Base-by-base conservation (phyloP, 2,113 vertebrate genomes). In the Thomomys bottae region DNA sequence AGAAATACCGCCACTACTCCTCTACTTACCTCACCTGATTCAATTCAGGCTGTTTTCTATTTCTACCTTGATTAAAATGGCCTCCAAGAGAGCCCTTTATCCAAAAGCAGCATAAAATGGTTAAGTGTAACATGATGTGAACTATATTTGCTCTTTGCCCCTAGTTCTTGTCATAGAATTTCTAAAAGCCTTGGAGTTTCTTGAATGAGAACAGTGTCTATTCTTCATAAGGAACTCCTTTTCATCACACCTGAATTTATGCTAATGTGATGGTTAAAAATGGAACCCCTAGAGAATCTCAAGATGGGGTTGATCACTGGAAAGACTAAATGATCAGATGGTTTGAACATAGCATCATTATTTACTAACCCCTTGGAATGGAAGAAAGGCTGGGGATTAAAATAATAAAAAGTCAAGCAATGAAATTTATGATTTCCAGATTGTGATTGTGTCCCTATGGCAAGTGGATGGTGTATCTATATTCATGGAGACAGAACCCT, bases 51-150 rank as follows among this genome's bases (percentile, higher is more conserved):
- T 72, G 18, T 71, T 93, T 87, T 71, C 34, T 68, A 61, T 6
- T 67, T 26, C 17, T 54, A 18, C 3, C 21, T 88, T 66, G 20
- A 81, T 82, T 81, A 89, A 24, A 73, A 79, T 61, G 88, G 79
- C 42, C 85, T 54, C 64, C 11, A 2, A 49, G 30, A 49, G 71
- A 76, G 0, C 1, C 7, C 36, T 83, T 94, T 88, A 61, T 73
- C 38, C 34, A 21, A 73, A 86, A 88, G 21, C 15, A 77, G 1
- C 9, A 20, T 72, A 8, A 24, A 61, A 63, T 45, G 72, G 20
- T 40, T 18, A 45, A 7, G 49, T 15, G 20, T 42, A 18, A 42
- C 2, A 24, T 57, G 49, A 34, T 80, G 12, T 18, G 49, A 67
- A 70, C 18, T n/a, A 6, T 30, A 36, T 66, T 87, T 57, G 18